phyloP scores from a whole-genome alignment of 2,113 vertebrate species.

The Ranitomeya imitator region DNA sequence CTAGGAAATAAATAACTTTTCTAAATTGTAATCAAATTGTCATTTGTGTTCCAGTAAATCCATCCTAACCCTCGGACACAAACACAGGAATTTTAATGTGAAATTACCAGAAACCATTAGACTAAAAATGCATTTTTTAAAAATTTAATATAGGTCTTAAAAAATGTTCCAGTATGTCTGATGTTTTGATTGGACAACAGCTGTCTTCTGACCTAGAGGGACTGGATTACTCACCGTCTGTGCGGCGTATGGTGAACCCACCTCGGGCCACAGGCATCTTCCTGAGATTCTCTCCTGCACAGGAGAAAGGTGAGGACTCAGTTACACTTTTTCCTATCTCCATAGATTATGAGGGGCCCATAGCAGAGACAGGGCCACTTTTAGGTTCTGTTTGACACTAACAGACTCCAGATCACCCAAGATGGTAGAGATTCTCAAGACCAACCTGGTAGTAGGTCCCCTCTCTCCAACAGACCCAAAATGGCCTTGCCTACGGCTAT shows the following conservation, averaged over 20 bases:
- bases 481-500: too few relatives aligned
- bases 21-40: slow-evolving; percentile 13
- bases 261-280: slow-evolving; percentile 41
- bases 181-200: not conserved
- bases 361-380: not conserved
- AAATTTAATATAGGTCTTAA: too few relatives aligned
- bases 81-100: not conserved
- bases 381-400: not conserved
- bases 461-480: too few relatives aligned
- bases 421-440: not conserved
- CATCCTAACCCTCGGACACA: not conserved
- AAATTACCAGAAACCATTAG: slow-evolving; percentile 1
- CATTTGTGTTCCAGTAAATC: slow-evolving; percentile 25
- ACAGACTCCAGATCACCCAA: not conserved
- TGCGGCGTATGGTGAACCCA: not conserved
- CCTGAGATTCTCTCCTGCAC: not conserved
- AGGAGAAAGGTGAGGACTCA: not conserved
- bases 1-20: slow-evolving; percentile 10
- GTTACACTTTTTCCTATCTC: not conserved
- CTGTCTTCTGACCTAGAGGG: not conserved
- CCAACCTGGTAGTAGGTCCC: too few relatives aligned
- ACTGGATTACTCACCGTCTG: not conserved
- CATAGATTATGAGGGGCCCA: not conserved
- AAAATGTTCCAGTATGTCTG: not conserved
- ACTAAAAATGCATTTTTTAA: not conserved